Conservation (phyloP, 37 sponge, comb jelly and placozoan genomes). For the Diacarnus erythraeanus region DNA sequence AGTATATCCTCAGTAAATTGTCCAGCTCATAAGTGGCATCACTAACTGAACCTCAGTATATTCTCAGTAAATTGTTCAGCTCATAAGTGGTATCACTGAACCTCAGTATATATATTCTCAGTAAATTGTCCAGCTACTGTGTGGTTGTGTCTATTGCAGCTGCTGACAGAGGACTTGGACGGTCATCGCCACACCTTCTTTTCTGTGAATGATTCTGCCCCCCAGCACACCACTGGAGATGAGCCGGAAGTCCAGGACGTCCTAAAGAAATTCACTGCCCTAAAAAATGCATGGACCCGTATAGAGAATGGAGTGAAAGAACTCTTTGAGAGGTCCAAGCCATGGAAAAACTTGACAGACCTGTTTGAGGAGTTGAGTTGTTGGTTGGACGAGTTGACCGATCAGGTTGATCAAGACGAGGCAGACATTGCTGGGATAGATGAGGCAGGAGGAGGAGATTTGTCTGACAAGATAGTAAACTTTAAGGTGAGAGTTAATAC, state of each 20-base stretch:
- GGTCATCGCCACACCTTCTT: background rate
- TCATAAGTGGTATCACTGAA: background rate
- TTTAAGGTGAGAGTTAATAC: slow-evolving; percentile 35
- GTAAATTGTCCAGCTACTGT: no score
- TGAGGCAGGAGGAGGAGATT: slow-evolving; percentile 1
- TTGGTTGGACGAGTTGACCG: slow-evolving; percentile 12
- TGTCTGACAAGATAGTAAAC: slow-evolving; percentile 7
- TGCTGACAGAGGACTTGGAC: slow-evolving; percentile 22
- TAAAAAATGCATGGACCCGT: slow-evolving; percentile 7
- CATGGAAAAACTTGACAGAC: slow-evolving; percentile 40
- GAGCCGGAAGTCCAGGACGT: background rate
- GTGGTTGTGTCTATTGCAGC: background rate
- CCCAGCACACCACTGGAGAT: slow-evolving; percentile 11
- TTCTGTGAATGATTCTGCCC: background rate
- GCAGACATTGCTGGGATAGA: background rate
- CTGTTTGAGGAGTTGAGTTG: slow-evolving; percentile 20
- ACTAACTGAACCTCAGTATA: no score
- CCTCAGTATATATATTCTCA: background rate
- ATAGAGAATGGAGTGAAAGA: background rate
- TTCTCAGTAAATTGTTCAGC: no score
- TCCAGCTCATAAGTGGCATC: no score
- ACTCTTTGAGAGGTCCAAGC: slow-evolving; percentile 4
- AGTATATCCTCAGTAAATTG: no score
- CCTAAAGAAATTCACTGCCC: background rate
- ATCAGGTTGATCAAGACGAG: background rate